Conservation (phyloP, 2,113 vertebrate genomes). For the Lynx canadensis region DNA sequence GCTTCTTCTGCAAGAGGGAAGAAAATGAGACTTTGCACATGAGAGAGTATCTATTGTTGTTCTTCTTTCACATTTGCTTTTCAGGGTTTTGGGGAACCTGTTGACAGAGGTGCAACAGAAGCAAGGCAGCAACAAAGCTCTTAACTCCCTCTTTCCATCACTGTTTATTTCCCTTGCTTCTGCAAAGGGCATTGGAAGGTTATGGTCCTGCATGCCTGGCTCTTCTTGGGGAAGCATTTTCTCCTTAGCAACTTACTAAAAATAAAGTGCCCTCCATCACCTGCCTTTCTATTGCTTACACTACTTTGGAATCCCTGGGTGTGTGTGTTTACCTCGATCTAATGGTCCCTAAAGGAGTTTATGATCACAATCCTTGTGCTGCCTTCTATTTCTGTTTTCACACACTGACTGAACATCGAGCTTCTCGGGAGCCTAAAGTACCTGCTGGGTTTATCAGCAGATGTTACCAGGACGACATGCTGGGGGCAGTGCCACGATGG, state of each 20-base stretch:
- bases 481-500: not conserved
- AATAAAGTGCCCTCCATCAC: not conserved
- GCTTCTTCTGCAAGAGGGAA: not conserved
- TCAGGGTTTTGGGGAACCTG: not conserved
- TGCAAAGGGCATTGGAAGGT: slow-evolving; percentile 7
- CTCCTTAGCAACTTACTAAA: not conserved
- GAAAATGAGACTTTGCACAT: not conserved
- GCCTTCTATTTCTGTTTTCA: not conserved
- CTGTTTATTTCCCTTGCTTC: not conserved
- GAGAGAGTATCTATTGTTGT: not conserved
- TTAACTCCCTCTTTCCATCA: not conserved
- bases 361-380: not conserved
- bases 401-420: not conserved
- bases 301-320: not conserved
- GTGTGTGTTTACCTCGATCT: not conserved
- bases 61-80: not conserved
- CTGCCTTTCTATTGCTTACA: not conserved
- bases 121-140: not conserved
- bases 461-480: not conserved
- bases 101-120: not conserved
- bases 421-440: not conserved
- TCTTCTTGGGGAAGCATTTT: not conserved
- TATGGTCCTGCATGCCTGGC: not conserved
- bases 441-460: not conserved
- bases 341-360: not conserved